These are phyloP conservation scores for Rotaria magnacalcarata DNA, from an alignment of 2,888 invertebrate genomes.

Conservation along the genomic window DNA sequence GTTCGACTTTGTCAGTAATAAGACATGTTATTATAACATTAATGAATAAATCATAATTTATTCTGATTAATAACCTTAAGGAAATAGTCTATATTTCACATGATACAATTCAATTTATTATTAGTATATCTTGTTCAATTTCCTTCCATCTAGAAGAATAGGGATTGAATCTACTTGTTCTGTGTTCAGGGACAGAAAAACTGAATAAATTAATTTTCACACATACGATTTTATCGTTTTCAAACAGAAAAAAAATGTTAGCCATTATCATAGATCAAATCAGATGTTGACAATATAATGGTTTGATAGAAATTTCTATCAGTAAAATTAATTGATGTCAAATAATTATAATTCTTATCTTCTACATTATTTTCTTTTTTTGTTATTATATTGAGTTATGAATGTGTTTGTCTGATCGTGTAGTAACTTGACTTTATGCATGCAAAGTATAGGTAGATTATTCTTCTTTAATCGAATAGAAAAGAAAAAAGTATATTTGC, in stretches of 20 bases:
- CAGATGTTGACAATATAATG: not conserved
- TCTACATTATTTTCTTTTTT: not conserved
- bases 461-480: not conserved
- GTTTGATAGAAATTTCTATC: not conserved
- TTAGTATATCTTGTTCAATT: not conserved
- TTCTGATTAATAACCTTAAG: not conserved
- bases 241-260: too few species aligned
- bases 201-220: too few species aligned
- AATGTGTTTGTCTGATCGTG: not conserved
- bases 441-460: too few species aligned
- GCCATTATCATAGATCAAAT: not conserved
- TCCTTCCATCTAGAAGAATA: not conserved
- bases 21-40: not conserved
- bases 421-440: too few species aligned
- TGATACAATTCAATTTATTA: not conserved
- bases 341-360: not conserved
- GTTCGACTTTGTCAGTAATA: not conserved
- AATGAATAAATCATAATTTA: not conserved
- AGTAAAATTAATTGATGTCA: not conserved
- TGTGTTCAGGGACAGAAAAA: too few species aligned
- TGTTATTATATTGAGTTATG: not conserved
- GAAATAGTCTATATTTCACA: not conserved
- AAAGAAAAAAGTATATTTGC: not conserved
- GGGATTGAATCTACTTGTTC: not conserved
- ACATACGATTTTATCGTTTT: too few species aligned